Evolutionary conservation across 2,888 invertebrate genomes (phyloP).

Genomic region (Clostera curtula): DNA sequence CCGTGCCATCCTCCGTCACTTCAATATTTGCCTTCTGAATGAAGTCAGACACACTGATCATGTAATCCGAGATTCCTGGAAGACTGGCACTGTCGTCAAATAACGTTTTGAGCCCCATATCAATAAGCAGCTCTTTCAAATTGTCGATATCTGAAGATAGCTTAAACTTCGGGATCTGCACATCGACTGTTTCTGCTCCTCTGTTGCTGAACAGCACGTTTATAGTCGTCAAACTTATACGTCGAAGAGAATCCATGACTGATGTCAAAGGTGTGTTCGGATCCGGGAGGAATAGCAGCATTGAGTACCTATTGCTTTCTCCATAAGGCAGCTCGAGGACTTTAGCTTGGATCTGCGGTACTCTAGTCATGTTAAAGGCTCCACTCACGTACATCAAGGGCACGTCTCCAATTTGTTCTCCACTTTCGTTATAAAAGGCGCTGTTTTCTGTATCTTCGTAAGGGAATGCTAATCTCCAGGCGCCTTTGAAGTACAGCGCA

Average conservation of each 20-base stretch:
- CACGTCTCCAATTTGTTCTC: constrained; percentile 40
- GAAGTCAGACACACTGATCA: constrained; percentile 41
- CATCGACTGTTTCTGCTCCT: constrained; percentile 54
- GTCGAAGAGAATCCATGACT: constrained; percentile 65
- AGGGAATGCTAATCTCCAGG: constrained; percentile 42
- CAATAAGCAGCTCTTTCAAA: constrained; percentile 53
- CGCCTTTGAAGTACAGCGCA: constrained; percentile 53
- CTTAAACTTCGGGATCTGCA: constrained; percentile 76
- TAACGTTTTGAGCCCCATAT: constrained; percentile 51
- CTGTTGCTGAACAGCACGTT: constrained; percentile 48
- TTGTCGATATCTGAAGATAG: constrained; percentile 63
- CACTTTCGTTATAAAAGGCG: constrained; percentile 42
- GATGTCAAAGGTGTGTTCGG: constrained; percentile 45
- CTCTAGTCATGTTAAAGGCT: constrained; percentile 25
- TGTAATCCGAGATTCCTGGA: constrained; percentile 34
- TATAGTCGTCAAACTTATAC: constrained; percentile 57
- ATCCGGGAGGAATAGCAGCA: constrained; percentile 78
- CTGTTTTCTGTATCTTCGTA: constrained; percentile 35
- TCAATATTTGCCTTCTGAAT: constrained; percentile 58
- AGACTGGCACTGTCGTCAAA: constrained; percentile 46
- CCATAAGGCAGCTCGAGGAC: constrained; percentile 56
- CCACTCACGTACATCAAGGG: constrained; percentile 42
- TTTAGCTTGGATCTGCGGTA: constrained; percentile 32
- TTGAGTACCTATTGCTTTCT: constrained; percentile 61
- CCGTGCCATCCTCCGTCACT: constrained; percentile 53